These are phyloP conservation scores for Talpa occidentalis DNA, from an alignment of 2,113 vertebrate genomes.

Conservation along the genomic window DNA sequence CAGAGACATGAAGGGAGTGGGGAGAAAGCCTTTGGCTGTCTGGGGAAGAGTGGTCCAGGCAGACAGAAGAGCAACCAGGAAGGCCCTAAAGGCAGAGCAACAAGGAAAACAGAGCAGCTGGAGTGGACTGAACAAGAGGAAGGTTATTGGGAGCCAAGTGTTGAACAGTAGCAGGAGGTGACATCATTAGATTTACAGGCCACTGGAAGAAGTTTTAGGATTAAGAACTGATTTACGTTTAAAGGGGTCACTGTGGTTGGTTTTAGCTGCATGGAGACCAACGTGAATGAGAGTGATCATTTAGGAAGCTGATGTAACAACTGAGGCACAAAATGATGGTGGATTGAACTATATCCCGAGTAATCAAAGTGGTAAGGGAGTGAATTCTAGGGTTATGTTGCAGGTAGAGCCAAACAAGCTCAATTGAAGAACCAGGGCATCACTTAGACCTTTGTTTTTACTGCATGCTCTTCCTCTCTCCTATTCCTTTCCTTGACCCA, in stretches of 20 bases:
- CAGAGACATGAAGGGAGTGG: neutral
- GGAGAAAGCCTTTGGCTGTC: neutral
- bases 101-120: too few relatives aligned
- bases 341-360: neutral
- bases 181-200: neutral
- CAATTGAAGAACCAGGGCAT: neutral
- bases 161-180: neutral
- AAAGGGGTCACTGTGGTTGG: neutral
- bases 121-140: too few relatives aligned
- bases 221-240: neutral
- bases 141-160: neutral
- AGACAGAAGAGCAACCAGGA: neutral
- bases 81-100: neutral
- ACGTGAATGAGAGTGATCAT: too few relatives aligned
- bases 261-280: neutral
- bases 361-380: too few relatives aligned
- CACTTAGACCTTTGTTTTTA: neutral
- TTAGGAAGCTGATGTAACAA: neutral
- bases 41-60: too few relatives aligned
- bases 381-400: neutral
- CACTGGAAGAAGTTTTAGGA: neutral
- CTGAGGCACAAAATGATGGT: neutral
- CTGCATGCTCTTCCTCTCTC: neutral
- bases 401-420: neutral
- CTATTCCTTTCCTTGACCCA: neutral